Evolutionary conservation across 2,113 vertebrate species (phyloP).

Genomic region (Anas platyrhynchos): DNA sequence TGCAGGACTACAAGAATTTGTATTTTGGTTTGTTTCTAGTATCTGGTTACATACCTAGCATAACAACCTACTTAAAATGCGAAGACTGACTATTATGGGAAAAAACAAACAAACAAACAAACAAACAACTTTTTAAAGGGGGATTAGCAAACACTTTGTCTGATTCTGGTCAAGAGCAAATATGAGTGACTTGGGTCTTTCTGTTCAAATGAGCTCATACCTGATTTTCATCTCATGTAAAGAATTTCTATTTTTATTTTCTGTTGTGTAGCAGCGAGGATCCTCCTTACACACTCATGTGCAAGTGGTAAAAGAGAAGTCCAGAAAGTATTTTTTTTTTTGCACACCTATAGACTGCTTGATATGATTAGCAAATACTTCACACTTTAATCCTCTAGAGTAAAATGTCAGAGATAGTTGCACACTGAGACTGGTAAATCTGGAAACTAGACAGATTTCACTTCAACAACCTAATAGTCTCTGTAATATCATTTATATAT

Average conservation of each 20-base stretch:
- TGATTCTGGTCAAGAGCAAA: not conserved
- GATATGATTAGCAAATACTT: not conserved
- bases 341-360: not conserved
- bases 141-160: not conserved
- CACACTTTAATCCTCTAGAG: not conserved
- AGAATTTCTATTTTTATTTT: not conserved
- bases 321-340: not conserved
- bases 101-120: not conserved
- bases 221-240: not conserved
- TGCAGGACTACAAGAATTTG: not conserved
- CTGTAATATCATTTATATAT: not conserved
- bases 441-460: not conserved
- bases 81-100: not conserved
- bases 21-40: not conserved
- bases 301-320: not conserved
- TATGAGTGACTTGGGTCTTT: not conserved
- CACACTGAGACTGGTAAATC: not conserved
- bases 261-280: fast-evolving
- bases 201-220: not conserved
- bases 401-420: not conserved
- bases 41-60: not conserved
- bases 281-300: not conserved
- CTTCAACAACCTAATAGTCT: not conserved
- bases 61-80: not conserved
- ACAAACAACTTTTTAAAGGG: not conserved